Percentiles rank a stretch among this genome's conserved stretches.
phyloP scores from a whole-genome alignment of 2,888 invertebrate genomes.

The Caenorhabditis afra region DNA sequence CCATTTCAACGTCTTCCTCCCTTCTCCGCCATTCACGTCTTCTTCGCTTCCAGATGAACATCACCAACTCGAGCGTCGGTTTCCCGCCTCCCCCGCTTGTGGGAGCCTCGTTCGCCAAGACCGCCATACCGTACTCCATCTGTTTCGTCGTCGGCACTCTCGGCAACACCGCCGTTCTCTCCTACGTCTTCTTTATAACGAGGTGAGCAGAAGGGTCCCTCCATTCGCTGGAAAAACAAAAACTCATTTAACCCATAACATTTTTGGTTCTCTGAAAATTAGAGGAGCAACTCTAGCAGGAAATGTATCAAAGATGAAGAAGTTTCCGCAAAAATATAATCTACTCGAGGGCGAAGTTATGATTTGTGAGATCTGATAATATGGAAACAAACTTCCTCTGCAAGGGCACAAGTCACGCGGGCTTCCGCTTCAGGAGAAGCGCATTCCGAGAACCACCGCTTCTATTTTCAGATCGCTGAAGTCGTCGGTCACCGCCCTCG shows the following conservation, averaged over 20 bases:
- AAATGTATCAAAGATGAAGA: too few species aligned
- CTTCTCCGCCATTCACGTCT: background rate
- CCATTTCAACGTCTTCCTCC: slow-evolving; percentile 1
- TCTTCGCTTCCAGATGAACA: slow-evolving; percentile 39
- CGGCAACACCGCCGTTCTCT: slow-evolving; percentile 71
- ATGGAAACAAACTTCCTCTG: background rate
- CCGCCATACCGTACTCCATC: slow-evolving; percentile 66
- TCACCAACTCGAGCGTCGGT: slow-evolving; percentile 33
- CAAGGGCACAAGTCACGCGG: background rate
- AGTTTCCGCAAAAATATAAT: too few species aligned
- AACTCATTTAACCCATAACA: background rate
- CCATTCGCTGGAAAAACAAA: background rate
- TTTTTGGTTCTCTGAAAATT: background rate
- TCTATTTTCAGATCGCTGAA: slow-evolving; percentile 65
- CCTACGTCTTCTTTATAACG: slow-evolving; percentile 73
- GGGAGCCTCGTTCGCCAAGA: slow-evolving; percentile 56
- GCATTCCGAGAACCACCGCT: background rate
- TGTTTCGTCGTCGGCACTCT: slow-evolving; percentile 67
- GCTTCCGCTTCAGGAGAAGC: background rate
- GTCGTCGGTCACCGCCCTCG: slow-evolving; percentile 71
- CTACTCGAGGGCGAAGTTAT: too few species aligned
- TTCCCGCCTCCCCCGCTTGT: slow-evolving; percentile 61
- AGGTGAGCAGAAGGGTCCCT: slow-evolving; percentile 54
- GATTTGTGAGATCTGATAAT: too few species aligned
- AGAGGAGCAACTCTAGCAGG: too few species aligned